phyloP scores from a whole-genome alignment of 2,888 invertebrate species.

The Norana najaformis region DNA sequence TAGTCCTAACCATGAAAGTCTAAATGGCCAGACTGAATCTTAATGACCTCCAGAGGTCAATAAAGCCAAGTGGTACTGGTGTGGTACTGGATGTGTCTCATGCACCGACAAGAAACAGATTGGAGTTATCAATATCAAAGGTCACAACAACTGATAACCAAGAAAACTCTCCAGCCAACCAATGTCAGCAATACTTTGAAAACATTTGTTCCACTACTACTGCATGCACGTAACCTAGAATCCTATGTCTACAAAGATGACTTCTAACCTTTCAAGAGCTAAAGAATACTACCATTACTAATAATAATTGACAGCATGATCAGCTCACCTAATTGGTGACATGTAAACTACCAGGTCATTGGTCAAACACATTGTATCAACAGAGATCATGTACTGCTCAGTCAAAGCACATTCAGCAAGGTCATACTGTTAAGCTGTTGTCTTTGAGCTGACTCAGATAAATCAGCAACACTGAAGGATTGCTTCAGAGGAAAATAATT shows the following conservation, averaged over 20 bases:
- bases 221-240: background rate
- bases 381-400: background rate
- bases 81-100: background rate
- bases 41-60: background rate
- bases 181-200: background rate
- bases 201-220: slow-evolving; percentile 1
- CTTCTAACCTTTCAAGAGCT: background rate
- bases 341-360: background rate
- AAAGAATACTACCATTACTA: background rate
- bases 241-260: background rate
- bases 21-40: background rate
- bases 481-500: no score
- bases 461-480: background rate
- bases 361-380: background rate
- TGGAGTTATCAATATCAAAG: background rate
- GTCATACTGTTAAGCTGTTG: background rate
- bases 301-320: background rate
- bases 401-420: background rate
- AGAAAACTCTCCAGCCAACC: background rate
- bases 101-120: background rate
- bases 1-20: background rate
- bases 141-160: background rate
- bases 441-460: background rate
- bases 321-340: background rate
- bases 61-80: background rate